Base-by-base conservation (phyloP, 2,113 vertebrate genomes). In the Cyanistes caeruleus region DNA sequence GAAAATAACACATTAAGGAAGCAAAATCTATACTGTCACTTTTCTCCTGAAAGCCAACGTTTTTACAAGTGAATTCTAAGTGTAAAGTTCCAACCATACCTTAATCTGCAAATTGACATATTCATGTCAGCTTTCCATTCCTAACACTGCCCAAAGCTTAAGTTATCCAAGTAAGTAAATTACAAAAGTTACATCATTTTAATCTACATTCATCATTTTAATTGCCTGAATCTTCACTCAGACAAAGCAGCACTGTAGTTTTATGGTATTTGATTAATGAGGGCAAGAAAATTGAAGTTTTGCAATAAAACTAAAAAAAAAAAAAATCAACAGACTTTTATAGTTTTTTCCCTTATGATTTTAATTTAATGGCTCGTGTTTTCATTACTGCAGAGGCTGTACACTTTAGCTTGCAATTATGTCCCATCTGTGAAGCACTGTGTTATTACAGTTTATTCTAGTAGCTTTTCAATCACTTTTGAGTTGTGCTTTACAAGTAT, bases 401-500 rank as follows among this genome's bases (percentile, higher is more conserved):
- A 98, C 97, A 98, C 98, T 98, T 98, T 98, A 98, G 98, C 98
- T 98, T 97, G 98, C 98, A 98, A 98, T 98, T 98, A 98, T 97
- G 98, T 97, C 98, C 98, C 98, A 98, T 98, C 98, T 98, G 98
- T 97, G 98, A 97, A 97, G 98, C 98, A 97, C 98, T 98, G 98
- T 98, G 98, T 98, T 98, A 98, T 98, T 98, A 98, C 98, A 98
- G 98, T 98, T 98, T 98, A 98, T 98, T 98, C 98, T 98, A 98
- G 98, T 97, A 98, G 98, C 98, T 98, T 98, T 98, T 98, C 98
- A 98, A 98, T 98, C 98, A 98, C 98, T 98, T 98, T 97, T 98
- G 98, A 98, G 98, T 98, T 98, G 98, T 98, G 98, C 98, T 98
- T 98, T 98, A 98, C 98, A 98, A 98, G 98, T 98, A 98, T 98